Evolutionary conservation across 2,797 vertebrate species (phyloP).

Genomic region (Catharus ustulatus): DNA sequence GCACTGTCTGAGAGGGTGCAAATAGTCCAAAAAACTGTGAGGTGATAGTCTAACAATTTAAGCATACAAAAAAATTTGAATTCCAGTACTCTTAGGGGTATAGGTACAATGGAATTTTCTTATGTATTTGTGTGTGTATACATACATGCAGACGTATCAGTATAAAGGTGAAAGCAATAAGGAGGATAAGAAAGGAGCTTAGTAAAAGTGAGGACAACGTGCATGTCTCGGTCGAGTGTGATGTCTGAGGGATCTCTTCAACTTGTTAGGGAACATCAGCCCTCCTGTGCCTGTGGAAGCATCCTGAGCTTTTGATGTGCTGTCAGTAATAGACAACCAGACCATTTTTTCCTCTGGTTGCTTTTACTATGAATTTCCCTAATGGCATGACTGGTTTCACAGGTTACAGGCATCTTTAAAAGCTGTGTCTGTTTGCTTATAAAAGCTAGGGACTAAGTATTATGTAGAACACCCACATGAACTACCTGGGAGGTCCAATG

Average conservation of each 20-base stretch:
- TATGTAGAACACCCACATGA: neutral
- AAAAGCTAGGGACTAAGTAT: neutral
- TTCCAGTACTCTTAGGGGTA: neutral
- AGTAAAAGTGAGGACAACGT: neutral
- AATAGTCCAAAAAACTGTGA: neutral
- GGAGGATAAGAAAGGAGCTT: neutral
- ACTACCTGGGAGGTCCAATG: conserved; percentile 15
- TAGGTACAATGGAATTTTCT: neutral
- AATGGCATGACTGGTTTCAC: neutral
- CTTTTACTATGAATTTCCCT: neutral
- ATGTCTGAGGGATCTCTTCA: neutral
- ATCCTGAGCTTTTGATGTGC: neutral
- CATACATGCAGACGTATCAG: neutral
- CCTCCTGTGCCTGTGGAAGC: neutral
- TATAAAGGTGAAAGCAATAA: neutral
- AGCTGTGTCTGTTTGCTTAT: neutral
- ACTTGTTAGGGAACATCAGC: neutral
- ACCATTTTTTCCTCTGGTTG: neutral
- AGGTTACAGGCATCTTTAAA: neutral
- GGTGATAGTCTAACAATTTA: neutral
- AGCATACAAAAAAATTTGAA: neutral
- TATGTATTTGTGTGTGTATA: neutral
- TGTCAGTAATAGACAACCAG: neutral
- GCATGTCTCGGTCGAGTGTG: neutral
- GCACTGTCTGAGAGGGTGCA: neutral